Base-by-base conservation (phyloP, 2,888 invertebrate genomes). In the Lycaena phlaeas region DNA sequence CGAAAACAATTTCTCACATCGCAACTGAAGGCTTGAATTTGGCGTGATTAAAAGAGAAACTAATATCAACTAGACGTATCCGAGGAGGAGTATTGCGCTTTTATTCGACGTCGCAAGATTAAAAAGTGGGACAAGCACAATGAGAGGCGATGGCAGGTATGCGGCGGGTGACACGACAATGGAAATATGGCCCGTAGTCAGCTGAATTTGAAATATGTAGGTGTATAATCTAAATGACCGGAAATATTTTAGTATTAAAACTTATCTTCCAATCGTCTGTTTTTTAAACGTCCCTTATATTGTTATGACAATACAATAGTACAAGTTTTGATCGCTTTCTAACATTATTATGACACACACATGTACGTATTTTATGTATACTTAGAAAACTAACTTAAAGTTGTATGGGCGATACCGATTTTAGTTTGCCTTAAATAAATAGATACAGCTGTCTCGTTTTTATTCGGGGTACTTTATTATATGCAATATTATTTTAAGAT, bases 81-180 rank as follows among this genome's bases (percentile, higher is more conserved):
- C 63, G 60, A 59, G 53, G 52, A 57, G 34, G 9, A 34, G 67
- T 68, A 76, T 75, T 76, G 76, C 76, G 67, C 67, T 71, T 72
- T 69, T 76, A 70, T 77, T 70, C 69, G 69, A 71, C 69, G 68
- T 73, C 74, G 74, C 71, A 65, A 73, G 81, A 79, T 76, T 77
- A 75, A 78, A 79, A 81, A 78, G 65, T 71, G 71, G 74, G 66
- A 58, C 71, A 72, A 58, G 64, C 55, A 72, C 74, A 76, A 76
- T 74, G 70, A 71, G 63, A 64, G 59, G 53, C 58, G 59, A 56
- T 54, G 50, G 53, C 41, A 61, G 54, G 59, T 60, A 58, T 61
- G 54, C 42, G 57, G 56, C 54, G 61, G 59, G 57, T 64, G 65
- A 65, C 64, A 64, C 65, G 66, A 69, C 68, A 67, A 66, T 64